Evolutionary conservation across 2,888 invertebrate genomes (phyloP), one percentile per base, ranked within the genome.

Genomic region (Calameuta pallipes): DNA sequence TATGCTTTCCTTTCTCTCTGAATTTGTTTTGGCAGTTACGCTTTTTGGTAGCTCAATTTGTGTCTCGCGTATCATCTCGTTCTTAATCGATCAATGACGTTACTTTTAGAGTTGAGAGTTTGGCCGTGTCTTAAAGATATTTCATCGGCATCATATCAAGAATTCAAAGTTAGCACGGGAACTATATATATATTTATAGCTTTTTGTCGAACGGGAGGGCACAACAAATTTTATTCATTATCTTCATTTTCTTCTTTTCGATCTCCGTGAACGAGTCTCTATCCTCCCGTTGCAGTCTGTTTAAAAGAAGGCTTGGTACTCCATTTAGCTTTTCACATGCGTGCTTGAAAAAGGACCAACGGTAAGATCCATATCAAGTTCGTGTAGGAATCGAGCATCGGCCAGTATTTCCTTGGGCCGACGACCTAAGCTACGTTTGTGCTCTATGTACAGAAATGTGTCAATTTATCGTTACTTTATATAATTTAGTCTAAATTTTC

Each of bases 391-490:
- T 71, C 71, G 34, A 71, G 71, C 34, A 71, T 71, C 74, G 36
- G 37, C 74, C 74, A 9, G 6, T 34, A 30, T 36, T 34, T 35
- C 74, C n/a, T 74, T 34, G 74, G 6, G 83, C 82, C 84, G 84
- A 81, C 83, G 79, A 81, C 80, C 84, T 87, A 85, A 83, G 81
- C 86, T 88, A 87, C 81, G 76, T 81, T 87, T 89, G 87, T 89
- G 88, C 88, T 88, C 85, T 89, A 89, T 89, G 83, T 89, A 88
- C 88, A 88, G 83, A 85, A 87, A 83, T 86, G 80, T 84, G 83
- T 82, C 82, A 82, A 83, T 82, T 77, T 37, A 33, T 41, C 73
- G 75, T 78, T 76, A 83, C 79, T 82, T 83, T 78, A 80, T 85
- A 83, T 83, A 83, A 87, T 84, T 86, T 82, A 85, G 83, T 84